Evolutionary conservation across 2,888 invertebrate genomes (phyloP).

Genomic region (Hydropsyche betteni): DNA sequence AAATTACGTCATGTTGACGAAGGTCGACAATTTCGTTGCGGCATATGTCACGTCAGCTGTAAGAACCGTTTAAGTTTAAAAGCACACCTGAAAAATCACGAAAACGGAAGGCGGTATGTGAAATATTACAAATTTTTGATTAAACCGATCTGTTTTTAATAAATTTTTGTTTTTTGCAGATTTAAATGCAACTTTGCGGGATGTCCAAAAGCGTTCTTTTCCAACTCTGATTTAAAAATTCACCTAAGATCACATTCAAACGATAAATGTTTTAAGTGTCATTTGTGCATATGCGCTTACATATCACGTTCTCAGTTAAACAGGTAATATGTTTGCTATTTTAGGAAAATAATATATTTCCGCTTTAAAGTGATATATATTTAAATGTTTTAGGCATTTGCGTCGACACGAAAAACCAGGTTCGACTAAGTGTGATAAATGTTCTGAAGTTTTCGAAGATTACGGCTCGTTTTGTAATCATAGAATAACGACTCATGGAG

Average conservation of each 20-base stretch:
- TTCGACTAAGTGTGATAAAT: constrained; percentile 52
- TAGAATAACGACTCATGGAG: constrained; percentile 51
- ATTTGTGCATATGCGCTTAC: constrained; percentile 52
- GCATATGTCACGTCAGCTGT: constrained; percentile 50
- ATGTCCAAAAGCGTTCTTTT: constrained; percentile 52
- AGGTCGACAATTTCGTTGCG: constrained; percentile 46
- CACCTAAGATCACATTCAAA: constrained; percentile 53
- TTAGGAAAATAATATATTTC: neutral
- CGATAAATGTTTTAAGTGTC: constrained; percentile 52
- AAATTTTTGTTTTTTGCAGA: constrained; percentile 43
- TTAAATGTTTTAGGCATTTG: constrained; percentile 49
- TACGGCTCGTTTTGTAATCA: constrained; percentile 52
- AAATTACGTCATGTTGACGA: constrained; percentile 50
- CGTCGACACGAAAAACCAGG: constrained; percentile 52
- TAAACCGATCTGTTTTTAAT: neutral
- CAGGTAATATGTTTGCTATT: constrained; percentile 43
- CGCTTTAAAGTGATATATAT: too few relatives aligned
- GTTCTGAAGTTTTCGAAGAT: constrained; percentile 52
- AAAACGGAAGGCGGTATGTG: constrained; percentile 47
- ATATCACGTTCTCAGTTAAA: constrained; percentile 52
- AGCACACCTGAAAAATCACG: constrained; percentile 50
- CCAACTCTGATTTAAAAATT: constrained; percentile 51
- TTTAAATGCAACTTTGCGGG: constrained; percentile 52
- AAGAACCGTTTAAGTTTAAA: constrained; percentile 51
- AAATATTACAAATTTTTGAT: neutral